phyloP scores from a whole-genome alignment of 1,140 invertebrate genomes.

The Varroa destructor region DNA sequence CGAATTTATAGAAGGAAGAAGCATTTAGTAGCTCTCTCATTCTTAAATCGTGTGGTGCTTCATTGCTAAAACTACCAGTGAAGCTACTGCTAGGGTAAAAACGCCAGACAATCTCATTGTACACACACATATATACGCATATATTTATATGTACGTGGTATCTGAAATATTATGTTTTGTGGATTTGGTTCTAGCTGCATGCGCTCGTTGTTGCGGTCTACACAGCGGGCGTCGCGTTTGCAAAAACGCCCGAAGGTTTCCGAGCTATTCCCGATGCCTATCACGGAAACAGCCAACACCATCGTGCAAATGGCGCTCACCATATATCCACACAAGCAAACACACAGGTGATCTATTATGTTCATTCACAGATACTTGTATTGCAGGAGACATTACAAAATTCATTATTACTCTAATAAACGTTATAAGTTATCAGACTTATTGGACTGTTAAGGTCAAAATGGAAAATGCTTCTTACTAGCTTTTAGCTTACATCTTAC shows the following conservation, averaged over 20 bases:
- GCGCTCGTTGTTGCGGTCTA: too few relatives aligned
- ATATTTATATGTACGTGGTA: too few relatives aligned
- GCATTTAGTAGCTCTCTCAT: too few relatives aligned
- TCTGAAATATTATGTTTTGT: too few relatives aligned
- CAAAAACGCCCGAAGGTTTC: slow-evolving; percentile 8
- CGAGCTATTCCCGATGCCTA: slow-evolving; percentile 13
- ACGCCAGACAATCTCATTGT: too few relatives aligned
- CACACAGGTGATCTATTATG: neutral
- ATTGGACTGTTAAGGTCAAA: neutral
- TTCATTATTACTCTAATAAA: neutral
- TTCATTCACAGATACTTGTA: neutral
- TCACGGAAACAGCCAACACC: neutral
- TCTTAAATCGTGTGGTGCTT: too few relatives aligned
- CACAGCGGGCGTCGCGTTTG: neutral
- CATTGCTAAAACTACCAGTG: too few relatives aligned
- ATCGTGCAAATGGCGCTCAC: neutral
- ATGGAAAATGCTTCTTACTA: neutral
- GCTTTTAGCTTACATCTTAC: too few relatives aligned
- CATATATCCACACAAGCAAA: neutral
- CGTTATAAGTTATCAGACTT: neutral
- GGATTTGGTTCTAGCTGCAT: too few relatives aligned
- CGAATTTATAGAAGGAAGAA: too few relatives aligned
- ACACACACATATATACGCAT: too few relatives aligned
- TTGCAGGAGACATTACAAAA: neutral
- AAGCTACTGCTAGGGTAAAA: too few relatives aligned